Evolutionary conservation across 2,888 invertebrate species (phyloP), one percentile per base, ranked within the genome.

Genomic region (Thymelicus sylvestris): DNA sequence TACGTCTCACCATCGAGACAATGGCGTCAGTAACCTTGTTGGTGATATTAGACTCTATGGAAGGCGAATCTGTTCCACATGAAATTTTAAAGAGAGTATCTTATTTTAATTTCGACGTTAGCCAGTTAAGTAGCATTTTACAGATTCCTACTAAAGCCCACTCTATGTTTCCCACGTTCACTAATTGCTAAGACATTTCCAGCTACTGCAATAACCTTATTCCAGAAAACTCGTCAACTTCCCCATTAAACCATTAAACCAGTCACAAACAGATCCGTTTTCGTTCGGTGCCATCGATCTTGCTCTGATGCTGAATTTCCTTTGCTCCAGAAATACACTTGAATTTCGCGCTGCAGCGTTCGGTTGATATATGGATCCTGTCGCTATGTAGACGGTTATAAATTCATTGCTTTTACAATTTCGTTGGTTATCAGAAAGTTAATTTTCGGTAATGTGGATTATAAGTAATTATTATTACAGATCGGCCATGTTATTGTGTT

Each of bases 301-400:
- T 66, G 55, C 44, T 12, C 63, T 44, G 66, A 44, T 44, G 55
- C 55, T 66, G 44, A 66, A 66, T 66, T 66, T 66, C 66, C 66
- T 66, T 44, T 19, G 41, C 55, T 57, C 66, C 38, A 63, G 38
- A 55, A 66, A 66, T 66, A 44, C 66, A 50, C 66, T 50, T 66
- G 55, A 66, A 66, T 66, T 66, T 66, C 10, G 24, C 63, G 50
- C 66, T 66, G 66, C 66, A 41, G 24, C 66, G 41, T 55, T 66
- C 19, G 19, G 19, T 19, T 19, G 66, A 66, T 66, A 55, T 66
- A 66, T 66, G 55, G 55, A 13, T 44, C 13, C 55, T 57, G 66
- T 66, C 55, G 38, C 55, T 7, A 39, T 66, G 55, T 57, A 44
- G 66, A 66, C 55, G 44, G 55, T 55, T 66, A 66, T 55, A 66